Evolutionary conservation across 2,797 vertebrate genomes (phyloP).

Genomic region (Cheirogaleus major): DNA sequence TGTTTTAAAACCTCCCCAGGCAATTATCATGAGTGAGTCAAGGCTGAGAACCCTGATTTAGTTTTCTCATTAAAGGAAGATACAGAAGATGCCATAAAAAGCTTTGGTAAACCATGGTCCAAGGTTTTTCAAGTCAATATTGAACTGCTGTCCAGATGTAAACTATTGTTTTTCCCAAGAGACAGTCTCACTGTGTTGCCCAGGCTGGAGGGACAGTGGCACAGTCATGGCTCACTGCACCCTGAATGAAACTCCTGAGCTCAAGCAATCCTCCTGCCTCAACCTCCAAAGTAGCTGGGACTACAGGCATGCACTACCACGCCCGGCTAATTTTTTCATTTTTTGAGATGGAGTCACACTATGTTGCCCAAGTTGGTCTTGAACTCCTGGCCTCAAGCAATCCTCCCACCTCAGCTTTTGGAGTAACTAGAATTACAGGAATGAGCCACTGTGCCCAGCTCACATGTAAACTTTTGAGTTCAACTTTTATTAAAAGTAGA

Average conservation of each 20-base stretch:
- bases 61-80: background rate
- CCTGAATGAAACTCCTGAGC: too few species aligned
- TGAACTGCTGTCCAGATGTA: background rate
- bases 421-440: background rate
- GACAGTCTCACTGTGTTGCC: too few species aligned
- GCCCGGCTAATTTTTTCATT: too few species aligned
- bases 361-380: too few species aligned
- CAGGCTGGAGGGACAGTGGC: too few species aligned
- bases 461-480: background rate
- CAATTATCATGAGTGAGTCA: background rate
- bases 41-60: background rate
- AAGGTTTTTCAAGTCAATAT: background rate
- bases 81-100: background rate
- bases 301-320: too few species aligned
- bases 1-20: background rate
- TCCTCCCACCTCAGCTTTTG: background rate
- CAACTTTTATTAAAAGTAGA: background rate
- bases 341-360: too few species aligned
- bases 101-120: background rate
- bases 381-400: too few species aligned
- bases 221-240: too few species aligned
- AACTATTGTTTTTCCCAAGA: too few species aligned
- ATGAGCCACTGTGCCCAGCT: background rate
- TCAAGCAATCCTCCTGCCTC: too few species aligned
- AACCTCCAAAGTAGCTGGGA: too few species aligned